Conservation (phyloP, 2,888 invertebrate species). For the Lasius platythorax region DNA sequence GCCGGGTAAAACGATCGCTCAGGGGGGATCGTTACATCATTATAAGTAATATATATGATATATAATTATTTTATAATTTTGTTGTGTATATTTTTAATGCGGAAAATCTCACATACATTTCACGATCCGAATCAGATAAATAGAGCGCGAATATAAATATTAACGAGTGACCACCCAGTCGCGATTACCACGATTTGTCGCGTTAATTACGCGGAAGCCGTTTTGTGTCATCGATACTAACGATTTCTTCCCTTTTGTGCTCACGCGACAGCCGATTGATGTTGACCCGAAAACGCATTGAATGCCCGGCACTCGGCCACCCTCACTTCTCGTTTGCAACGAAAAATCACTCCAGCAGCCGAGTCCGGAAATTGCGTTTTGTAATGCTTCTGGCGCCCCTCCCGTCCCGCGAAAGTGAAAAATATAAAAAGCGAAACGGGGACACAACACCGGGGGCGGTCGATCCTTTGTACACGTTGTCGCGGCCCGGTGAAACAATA, state of each 20-base stretch:
- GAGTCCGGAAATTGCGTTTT: constrained; percentile 79
- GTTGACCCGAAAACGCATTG: constrained; percentile 68
- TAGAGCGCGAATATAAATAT: not conserved
- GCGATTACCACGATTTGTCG: not conserved
- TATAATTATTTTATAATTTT: not conserved
- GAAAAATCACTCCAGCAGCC: constrained; percentile 67
- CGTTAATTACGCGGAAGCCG: constrained; percentile 67
- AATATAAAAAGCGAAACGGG: constrained; percentile 67
- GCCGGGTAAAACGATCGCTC: too few species aligned
- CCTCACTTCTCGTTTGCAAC: constrained; percentile 57
- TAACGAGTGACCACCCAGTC: constrained; percentile 16
- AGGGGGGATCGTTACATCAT: too few species aligned
- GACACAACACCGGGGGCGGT: constrained; percentile 26
- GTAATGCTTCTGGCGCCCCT: constrained; percentile 72
- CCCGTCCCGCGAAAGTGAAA: constrained; percentile 64
- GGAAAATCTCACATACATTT: not conserved
- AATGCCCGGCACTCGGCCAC: constrained; percentile 46
- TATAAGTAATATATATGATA: too few species aligned
- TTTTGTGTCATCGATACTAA: constrained; percentile 60
- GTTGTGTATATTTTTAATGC: not conserved
- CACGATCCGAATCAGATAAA: not conserved
- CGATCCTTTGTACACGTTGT: constrained; percentile 68
- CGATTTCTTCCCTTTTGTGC: constrained; percentile 58
- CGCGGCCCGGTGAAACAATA: constrained; percentile 76
- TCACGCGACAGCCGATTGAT: constrained; percentile 66